phyloP scores from a whole-genome alignment of 2,113 vertebrate genomes.

The Catharus bicknelli region DNA sequence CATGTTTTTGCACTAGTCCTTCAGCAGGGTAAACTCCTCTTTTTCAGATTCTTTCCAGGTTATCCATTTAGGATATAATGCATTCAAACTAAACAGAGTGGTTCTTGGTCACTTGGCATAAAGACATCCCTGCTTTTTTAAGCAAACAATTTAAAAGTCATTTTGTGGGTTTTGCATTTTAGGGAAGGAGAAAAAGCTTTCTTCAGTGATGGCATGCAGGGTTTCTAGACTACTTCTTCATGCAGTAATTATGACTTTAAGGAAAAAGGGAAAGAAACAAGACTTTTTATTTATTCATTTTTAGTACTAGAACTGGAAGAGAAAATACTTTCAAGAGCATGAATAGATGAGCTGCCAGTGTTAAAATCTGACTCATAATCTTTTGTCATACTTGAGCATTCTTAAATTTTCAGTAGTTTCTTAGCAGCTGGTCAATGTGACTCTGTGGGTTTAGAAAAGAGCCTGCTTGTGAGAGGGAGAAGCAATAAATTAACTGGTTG shows the following conservation, averaged over 20 bases:
- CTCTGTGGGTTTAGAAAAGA: not conserved
- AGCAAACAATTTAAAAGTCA: not conserved
- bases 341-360: not conserved
- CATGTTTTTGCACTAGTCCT: not conserved
- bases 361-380: not conserved
- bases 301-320: not conserved
- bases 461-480: not conserved
- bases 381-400: not conserved
- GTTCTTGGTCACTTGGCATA: not conserved
- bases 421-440: not conserved
- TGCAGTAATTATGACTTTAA: not conserved
- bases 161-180: not conserved
- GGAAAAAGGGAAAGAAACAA: not conserved
- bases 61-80: rapidly evolving
- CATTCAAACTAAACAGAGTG: not conserved
- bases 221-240: not conserved
- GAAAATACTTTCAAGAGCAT: not conserved
- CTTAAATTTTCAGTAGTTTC: not conserved
- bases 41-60: not conserved
- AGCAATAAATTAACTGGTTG: not conserved
- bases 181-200: not conserved
- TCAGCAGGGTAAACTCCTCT: not conserved
- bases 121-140: not conserved
- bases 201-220: not conserved
- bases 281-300: not conserved